Conservation (phyloP, 2,113 vertebrate genomes). For the Chinchilla lanigera region DNA sequence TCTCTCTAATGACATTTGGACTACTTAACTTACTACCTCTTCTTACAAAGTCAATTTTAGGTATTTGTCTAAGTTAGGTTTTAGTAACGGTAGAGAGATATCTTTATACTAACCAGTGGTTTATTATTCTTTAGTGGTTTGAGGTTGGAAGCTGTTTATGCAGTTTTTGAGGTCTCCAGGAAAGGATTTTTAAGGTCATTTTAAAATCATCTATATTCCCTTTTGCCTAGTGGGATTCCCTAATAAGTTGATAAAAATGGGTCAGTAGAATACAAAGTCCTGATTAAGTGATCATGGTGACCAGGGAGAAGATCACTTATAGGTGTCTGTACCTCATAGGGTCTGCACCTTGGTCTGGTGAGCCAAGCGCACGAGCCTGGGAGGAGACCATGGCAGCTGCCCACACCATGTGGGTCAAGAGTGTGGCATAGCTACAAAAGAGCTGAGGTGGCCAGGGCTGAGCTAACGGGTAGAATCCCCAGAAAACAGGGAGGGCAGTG, state of each 20-base stretch:
- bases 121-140: conserved; percentile 30
- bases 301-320: not conserved
- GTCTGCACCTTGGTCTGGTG: not conserved
- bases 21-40: conserved; percentile 7
- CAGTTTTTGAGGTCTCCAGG: not conserved
- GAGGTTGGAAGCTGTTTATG: not conserved
- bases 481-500: not conserved
- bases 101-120: not conserved
- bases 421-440: not conserved
- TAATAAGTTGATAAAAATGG: not conserved
- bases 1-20: not conserved
- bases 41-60: not conserved
- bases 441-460: not conserved
- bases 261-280: not conserved
- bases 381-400: not conserved
- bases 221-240: not conserved
- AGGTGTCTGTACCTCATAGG: not conserved
- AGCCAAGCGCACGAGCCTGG: not conserved
- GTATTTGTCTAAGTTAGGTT: not conserved
- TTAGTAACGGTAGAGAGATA: not conserved
- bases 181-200: conserved; percentile 40
- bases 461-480: not conserved
- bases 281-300: not conserved
- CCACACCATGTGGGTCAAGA: not conserved
- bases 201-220: not conserved